Evolutionary conservation across 2,797 vertebrate genomes (phyloP).

Genomic region (Cirrhinus molitorella): DNA sequence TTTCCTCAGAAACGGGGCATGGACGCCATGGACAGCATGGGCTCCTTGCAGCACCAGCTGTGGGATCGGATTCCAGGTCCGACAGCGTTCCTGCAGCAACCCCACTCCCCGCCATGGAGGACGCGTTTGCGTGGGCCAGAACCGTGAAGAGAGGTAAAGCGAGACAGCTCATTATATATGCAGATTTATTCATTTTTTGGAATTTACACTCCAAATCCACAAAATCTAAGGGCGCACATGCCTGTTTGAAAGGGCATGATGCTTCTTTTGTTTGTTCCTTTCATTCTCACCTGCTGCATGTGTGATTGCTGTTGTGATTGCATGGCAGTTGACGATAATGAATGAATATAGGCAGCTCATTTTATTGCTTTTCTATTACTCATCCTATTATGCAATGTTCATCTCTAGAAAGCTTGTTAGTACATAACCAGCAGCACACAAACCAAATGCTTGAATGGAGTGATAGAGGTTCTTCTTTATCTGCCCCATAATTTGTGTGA

Average conservation of each 20-base stretch:
- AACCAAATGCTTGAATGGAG: constrained; percentile 20
- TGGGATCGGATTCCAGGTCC: constrained; percentile 96
- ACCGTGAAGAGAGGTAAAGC: constrained; percentile 91
- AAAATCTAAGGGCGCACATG: background rate
- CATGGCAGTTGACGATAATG: background rate
- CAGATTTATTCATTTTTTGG: background rate
- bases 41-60: constrained; percentile 96
- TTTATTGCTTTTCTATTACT: constrained; percentile 29
- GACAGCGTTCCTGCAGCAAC: constrained; percentile 96
- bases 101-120: constrained; percentile 94
- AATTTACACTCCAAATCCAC: constrained; percentile 7
- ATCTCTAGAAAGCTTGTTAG: constrained; percentile 42
- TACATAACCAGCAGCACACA: background rate
- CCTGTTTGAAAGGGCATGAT: background rate
- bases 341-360: background rate
- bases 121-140: constrained; percentile 95
- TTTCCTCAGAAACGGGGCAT: constrained; percentile 91
- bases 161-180: background rate
- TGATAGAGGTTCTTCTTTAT: constrained; percentile 27
- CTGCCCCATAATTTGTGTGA: constrained; percentile 40
- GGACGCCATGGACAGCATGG: constrained; percentile 97
- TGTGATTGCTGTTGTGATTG: background rate
- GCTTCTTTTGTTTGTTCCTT: constrained; percentile 2
- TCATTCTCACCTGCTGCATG: constrained; percentile 12
- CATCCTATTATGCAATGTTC: background rate